Evolutionary conservation across 92 coral and sea anemone species (phyloP).

Genomic region (Umimayanthus chanpuru): DNA sequence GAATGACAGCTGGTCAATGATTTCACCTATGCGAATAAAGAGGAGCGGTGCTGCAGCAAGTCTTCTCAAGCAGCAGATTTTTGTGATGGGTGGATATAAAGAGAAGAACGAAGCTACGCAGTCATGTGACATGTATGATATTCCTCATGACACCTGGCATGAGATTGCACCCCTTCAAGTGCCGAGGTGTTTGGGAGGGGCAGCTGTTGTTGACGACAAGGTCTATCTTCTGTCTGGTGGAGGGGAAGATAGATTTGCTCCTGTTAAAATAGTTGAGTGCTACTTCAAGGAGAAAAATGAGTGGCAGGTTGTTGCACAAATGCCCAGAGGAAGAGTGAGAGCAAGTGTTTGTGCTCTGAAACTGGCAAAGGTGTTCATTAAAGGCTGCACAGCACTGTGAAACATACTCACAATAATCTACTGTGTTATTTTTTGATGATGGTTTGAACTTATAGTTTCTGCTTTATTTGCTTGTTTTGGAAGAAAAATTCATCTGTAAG

Average conservation of each 20-base stretch:
- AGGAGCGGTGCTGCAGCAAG: background rate
- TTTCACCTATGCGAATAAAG: background rate
- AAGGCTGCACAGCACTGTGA: background rate
- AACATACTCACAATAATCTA: no score
- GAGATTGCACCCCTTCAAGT: constrained; percentile 11
- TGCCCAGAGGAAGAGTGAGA: background rate
- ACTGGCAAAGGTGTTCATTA: background rate
- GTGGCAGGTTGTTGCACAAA: constrained; percentile 5
- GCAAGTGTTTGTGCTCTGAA: background rate
- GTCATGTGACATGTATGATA: background rate
- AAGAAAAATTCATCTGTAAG: no score
- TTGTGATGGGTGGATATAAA: constrained; percentile 3
- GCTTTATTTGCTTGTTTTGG: no score
- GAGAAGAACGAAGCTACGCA: background rate
- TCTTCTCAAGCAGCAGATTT: background rate
- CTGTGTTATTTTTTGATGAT: no score
- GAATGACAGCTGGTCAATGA: constrained; percentile 10
- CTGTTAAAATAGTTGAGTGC: constrained; percentile 6
- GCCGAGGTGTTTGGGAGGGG: background rate
- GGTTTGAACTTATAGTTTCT: no score
- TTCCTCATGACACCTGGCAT: background rate
- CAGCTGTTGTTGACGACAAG: background rate
- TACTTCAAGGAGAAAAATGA: background rate
- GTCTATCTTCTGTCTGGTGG: background rate
- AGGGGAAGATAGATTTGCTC: background rate